phyloP scores from a whole-genome alignment of 1,140 invertebrate genomes.

The Apis florea region DNA sequence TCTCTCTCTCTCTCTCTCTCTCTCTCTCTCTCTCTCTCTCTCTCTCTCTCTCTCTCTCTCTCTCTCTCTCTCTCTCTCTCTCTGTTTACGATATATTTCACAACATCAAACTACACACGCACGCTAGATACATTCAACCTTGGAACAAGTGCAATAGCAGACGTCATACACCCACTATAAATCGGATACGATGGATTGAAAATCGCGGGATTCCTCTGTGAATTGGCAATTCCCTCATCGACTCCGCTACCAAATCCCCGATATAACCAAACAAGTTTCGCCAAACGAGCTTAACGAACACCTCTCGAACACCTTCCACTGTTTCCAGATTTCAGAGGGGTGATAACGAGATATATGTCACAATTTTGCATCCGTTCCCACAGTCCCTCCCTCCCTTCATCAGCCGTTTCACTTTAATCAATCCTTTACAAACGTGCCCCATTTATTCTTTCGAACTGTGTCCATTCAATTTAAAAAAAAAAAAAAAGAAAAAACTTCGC shows the following conservation, averaged over 20 bases:
- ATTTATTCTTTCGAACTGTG: slow-evolving; percentile 38
- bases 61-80: no score
- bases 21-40: no score
- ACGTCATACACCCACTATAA: no score
- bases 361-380: slow-evolving; percentile 8
- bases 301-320: no score
- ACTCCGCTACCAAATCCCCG: no score
- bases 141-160: no score
- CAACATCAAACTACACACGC: no score
- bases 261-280: background rate
- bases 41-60: no score
- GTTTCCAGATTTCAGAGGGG: background rate
- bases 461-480: slow-evolving; percentile 34
- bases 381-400: background rate
- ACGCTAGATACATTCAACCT: no score
- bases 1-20: no score
- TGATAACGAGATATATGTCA: slow-evolving; percentile 10
- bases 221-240: background rate
- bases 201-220: background rate
- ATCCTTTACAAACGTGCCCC: slow-evolving; percentile 31
- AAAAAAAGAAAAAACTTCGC: background rate
- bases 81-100: no score
- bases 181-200: no score
- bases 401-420: slow-evolving; percentile 37
- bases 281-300: background rate